Evolutionary conservation across 1,140 invertebrate genomes (phyloP).

Genomic region (Camponotus vicinus): DNA sequence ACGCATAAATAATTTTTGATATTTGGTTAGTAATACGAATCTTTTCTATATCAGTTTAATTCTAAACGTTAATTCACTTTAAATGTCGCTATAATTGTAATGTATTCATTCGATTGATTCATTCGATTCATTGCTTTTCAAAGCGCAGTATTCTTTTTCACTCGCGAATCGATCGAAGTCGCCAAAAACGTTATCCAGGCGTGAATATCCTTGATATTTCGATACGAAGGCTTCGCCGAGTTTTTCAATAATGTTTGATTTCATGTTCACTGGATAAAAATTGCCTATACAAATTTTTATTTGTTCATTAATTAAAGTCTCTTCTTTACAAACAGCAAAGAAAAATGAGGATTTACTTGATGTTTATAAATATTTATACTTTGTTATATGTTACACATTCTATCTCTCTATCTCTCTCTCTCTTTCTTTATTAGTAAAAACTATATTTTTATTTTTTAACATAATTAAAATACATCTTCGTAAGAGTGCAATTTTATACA

Average conservation of each 20-base stretch:
- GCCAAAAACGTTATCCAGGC: constrained; percentile 31
- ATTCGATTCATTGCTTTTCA: constrained; percentile 8
- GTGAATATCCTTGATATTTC: constrained; percentile 54
- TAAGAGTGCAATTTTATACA: constrained; percentile 2
- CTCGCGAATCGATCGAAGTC: neutral
- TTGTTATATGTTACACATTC: neutral
- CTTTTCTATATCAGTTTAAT: neutral
- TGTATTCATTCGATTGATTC: neutral
- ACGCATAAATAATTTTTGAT: neutral
- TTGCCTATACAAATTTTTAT: constrained; percentile 27
- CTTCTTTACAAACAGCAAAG: neutral
- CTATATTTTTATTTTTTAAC: neutral
- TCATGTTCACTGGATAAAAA: constrained; percentile 11
- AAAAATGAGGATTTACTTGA: constrained; percentile 4
- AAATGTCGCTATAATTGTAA: neutral
- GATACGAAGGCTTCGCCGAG: neutral
- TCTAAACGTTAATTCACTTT: neutral
- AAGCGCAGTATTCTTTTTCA: neutral
- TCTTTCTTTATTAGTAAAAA: neutral
- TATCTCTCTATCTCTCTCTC: no score
- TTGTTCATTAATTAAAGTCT: constrained; percentile 32
- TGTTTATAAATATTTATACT: neutral
- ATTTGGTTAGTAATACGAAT: neutral
- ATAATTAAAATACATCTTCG: neutral
- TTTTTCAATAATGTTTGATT: constrained; percentile 12